phyloP scores from a whole-genome alignment of 2,888 invertebrate species.

The Aleiodes alternator region DNA sequence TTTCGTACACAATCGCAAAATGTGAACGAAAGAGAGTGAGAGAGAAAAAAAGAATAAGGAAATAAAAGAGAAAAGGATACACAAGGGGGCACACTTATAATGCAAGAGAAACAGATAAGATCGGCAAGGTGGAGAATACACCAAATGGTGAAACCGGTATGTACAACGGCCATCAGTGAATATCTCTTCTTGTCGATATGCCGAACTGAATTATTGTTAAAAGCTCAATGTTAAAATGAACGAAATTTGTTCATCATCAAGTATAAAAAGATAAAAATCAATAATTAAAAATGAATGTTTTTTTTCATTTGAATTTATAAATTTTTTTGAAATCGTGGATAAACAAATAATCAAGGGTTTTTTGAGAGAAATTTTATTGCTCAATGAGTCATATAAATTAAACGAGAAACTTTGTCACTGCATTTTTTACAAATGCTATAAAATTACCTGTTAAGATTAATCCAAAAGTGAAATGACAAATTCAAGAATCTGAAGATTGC shows the following conservation, averaged over 20 bases:
- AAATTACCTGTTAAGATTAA: background rate
- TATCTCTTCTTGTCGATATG: constrained; percentile 28
- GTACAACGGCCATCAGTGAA: constrained; percentile 29
- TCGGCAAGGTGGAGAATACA: constrained; percentile 56
- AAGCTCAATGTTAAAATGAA: background rate
- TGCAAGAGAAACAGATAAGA: constrained; percentile 58
- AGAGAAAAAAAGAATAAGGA: constrained; percentile 7
- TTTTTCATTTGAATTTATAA: background rate
- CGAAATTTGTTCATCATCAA: background rate
- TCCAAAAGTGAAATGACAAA: constrained; percentile 11
- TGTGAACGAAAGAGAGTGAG: background rate
- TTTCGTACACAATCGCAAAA: constrained; percentile 53
- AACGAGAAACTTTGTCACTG: too few species aligned
- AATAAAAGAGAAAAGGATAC: constrained; percentile 6
- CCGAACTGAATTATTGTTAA: constrained; percentile 23
- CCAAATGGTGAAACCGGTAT: constrained; percentile 62
- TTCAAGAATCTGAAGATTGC: background rate
- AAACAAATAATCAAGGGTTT: background rate
- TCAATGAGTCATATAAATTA: background rate
- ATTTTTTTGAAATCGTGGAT: background rate
- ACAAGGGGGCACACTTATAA: constrained; percentile 31
- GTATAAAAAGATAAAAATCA: background rate
- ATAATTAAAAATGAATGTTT: background rate
- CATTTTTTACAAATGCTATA: background rate
- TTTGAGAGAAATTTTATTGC: background rate